Percentiles rank a stretch among this genome's conserved stretches.
These are phyloP conservation scores for Ernsta delagoae DNA, from an alignment of 2,888 invertebrate genomes.

Conservation along the genomic window DNA sequence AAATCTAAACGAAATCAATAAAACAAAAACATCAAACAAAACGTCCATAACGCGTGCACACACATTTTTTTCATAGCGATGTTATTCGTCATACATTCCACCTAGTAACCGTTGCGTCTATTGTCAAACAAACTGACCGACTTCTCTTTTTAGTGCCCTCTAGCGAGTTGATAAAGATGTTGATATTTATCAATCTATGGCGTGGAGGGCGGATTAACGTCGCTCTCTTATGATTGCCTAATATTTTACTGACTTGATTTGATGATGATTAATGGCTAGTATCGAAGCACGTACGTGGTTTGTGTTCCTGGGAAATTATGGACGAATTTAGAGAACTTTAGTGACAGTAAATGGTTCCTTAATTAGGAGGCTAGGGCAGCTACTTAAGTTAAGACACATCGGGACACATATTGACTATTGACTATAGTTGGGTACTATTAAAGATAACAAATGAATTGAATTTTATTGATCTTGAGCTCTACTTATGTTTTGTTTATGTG, in stretches of 20 bases:
- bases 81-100: constrained; percentile 49
- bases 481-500: no score
- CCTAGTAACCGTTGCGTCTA: constrained; percentile 41
- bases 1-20: no score
- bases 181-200: constrained; percentile 37
- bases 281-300: no score
- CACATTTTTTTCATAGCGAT: constrained; percentile 41
- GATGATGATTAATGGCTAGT: background rate
- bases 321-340: no score
- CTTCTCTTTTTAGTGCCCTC: constrained; percentile 41
- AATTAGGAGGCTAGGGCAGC: no score
- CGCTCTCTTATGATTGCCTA: constrained; percentile 16
- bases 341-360: no score
- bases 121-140: constrained; percentile 48
- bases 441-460: no score
- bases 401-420: no score
- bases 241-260: constrained; percentile 3
- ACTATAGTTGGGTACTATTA: no score
- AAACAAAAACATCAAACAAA: background rate
- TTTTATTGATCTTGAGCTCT: no score
- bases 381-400: no score
- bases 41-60: constrained; percentile 29
- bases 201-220: constrained; percentile 31
- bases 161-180: constrained; percentile 42
- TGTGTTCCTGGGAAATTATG: no score